Evolutionary conservation across 2,113 vertebrate species (phyloP).

Genomic region (Pedetes capensis): DNA sequence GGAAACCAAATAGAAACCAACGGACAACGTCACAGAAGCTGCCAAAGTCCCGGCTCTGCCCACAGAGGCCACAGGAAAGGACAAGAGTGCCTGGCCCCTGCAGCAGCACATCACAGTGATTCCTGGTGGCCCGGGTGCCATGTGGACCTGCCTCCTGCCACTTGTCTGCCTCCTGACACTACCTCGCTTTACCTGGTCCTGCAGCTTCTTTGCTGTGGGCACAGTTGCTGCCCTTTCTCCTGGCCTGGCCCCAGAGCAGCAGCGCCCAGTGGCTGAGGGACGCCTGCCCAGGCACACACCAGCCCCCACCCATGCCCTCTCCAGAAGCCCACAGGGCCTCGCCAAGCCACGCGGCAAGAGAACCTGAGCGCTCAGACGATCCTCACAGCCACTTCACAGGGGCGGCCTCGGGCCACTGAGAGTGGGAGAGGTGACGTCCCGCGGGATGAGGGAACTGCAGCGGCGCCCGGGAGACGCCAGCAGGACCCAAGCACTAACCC

Average conservation of each 20-base stretch:
- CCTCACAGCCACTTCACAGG: no score
- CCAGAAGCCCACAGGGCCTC: neutral
- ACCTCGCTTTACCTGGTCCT: neutral
- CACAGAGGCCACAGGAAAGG: neutral
- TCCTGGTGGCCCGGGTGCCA: neutral
- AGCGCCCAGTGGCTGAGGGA: neutral
- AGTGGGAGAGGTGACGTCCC: no score
- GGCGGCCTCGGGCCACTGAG: no score
- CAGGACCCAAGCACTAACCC: neutral
- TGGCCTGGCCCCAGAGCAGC: no score
- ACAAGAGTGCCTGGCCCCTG: neutral
- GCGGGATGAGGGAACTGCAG: neutral
- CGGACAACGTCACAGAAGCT: accelerated
- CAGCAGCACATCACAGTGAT: neutral
- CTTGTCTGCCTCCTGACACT: accelerated
- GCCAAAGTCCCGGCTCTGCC: neutral
- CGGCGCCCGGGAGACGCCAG: neutral
- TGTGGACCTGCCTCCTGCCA: no score
- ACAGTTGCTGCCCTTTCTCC: neutral
- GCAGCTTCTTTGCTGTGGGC: neutral
- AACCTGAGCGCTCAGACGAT: no score
- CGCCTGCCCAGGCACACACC: neutral
- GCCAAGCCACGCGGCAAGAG: no score
- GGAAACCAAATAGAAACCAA: neutral
- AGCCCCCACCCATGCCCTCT: neutral